Base-by-base conservation (phyloP, 2,888 invertebrate genomes). In the Rugalucina vietnamica region DNA sequence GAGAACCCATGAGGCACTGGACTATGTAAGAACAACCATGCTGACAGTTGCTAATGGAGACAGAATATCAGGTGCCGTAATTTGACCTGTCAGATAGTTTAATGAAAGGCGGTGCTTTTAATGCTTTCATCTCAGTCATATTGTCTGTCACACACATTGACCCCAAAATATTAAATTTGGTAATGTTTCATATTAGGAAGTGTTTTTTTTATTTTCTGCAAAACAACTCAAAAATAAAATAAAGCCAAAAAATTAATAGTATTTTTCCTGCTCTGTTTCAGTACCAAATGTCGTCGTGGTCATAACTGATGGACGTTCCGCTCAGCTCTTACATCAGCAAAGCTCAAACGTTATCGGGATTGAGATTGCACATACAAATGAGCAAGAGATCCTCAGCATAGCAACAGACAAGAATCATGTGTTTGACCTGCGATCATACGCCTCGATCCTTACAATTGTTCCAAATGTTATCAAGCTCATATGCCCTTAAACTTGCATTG, bases 371-470 rank as follows among this genome's bases (percentile, higher is more conserved):
- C 27, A 72, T 43, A 49, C 72, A 12, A 71, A 84, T 36, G 24
- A 43, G 4, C 29, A 49, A 8, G 82, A 84, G 50, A 29, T 87
- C 43, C 79, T 79, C 29, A 79, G 77, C 29, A 87, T 87, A n/a
- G 87, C 87, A 21, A 87, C 87, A 0, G 84, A 87, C 50, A 79
- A 39, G 1, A 73, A 84, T 29, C 87, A 87, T 50, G 78, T 84
- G 34, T 81, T 84, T 76, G 87, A 87, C 69, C 50, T 87, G 5
- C 60, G 74, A 49, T 43, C 54, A 34, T 87, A 80, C 57, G 37
- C 72, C 2, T 18, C 72, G 5, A 43, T 72, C 2, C 39, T 49
- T 1, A 24, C 43, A 1, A 72, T 72, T 72, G 43, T 72, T 49
- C 39, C 39, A n/a, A 72, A 72, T 72, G 29, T 72, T 37, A 49